Evolutionary conservation across 2,797 vertebrate genomes (phyloP).

Genomic region (Rhabdomys pumilio): DNA sequence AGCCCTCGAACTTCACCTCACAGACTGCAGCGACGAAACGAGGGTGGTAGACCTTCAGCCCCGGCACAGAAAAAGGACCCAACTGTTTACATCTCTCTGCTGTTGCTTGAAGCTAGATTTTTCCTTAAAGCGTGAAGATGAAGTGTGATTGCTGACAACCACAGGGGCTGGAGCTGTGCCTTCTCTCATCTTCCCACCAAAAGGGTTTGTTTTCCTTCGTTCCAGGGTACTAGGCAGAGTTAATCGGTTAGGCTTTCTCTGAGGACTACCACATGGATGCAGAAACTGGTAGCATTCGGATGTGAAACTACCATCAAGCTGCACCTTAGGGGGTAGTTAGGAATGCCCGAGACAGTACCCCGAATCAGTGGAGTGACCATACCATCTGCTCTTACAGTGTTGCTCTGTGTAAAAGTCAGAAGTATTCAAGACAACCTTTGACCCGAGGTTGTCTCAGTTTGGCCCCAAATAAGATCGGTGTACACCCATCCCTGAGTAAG

Average conservation of each 20-base stretch:
- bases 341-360: neutral
- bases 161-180: neutral
- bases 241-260: neutral
- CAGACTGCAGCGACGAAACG: neutral
- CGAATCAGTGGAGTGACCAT: neutral
- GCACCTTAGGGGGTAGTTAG: neutral
- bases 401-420: neutral
- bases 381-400: neutral
- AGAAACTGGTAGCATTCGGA: constrained; percentile 20
- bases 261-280: neutral
- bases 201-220: constrained; percentile 53
- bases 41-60: neutral
- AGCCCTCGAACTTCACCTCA: neutral
- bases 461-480: neutral
- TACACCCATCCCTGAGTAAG: neutral
- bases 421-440: constrained; percentile 13
- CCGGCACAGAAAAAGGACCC: neutral
- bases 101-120: neutral
- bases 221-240: neutral
- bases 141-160: neutral
- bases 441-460: neutral
- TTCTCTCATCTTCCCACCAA: neutral
- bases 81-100: neutral
- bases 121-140: neutral
- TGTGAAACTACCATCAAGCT: constrained; percentile 9